phyloP scores from a whole-genome alignment of 1,140 invertebrate genomes.

The Nixonia krombeini region DNA sequence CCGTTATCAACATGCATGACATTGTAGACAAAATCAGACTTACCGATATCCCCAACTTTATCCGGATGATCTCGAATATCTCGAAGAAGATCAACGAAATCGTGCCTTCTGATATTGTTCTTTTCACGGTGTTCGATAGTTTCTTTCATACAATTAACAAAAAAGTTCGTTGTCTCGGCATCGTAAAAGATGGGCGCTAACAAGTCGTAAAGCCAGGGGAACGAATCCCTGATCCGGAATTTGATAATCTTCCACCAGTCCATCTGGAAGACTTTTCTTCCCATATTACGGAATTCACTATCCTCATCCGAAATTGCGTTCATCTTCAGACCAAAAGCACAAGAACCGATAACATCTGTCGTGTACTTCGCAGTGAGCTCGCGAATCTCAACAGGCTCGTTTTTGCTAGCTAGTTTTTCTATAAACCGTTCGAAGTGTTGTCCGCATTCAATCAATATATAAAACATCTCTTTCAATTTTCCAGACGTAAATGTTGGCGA shows the following conservation, averaged over 20 bases:
- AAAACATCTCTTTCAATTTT: constrained; percentile 65
- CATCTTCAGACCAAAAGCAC: constrained; percentile 73
- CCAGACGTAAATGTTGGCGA: constrained; percentile 44
- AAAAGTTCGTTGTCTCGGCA: constrained; percentile 66
- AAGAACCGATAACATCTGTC: constrained; percentile 73
- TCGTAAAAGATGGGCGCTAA: constrained; percentile 27
- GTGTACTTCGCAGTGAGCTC: constrained; percentile 66
- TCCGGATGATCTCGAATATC: constrained; percentile 67
- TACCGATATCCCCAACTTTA: constrained; percentile 30
- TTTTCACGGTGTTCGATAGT: constrained; percentile 67
- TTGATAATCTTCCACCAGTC: constrained; percentile 44
- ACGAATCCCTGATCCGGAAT: constrained; percentile 36
- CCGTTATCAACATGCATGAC: too few species aligned
- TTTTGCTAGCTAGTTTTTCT: constrained; percentile 20
- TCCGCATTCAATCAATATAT: constrained; percentile 50
- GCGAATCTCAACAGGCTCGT: constrained; percentile 40
- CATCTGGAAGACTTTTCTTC: constrained; percentile 54
- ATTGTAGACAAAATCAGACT: background rate
- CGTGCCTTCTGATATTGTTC: constrained; percentile 67
- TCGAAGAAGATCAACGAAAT: constrained; percentile 74
- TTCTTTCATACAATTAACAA: constrained; percentile 62
- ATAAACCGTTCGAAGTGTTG: constrained; percentile 45
- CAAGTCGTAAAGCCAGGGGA: constrained; percentile 33
- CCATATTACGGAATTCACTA: constrained; percentile 67
- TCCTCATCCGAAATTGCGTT: constrained; percentile 69